Evolutionary conservation across 2,888 invertebrate genomes (phyloP).

Genomic region (Suillia variegata): DNA sequence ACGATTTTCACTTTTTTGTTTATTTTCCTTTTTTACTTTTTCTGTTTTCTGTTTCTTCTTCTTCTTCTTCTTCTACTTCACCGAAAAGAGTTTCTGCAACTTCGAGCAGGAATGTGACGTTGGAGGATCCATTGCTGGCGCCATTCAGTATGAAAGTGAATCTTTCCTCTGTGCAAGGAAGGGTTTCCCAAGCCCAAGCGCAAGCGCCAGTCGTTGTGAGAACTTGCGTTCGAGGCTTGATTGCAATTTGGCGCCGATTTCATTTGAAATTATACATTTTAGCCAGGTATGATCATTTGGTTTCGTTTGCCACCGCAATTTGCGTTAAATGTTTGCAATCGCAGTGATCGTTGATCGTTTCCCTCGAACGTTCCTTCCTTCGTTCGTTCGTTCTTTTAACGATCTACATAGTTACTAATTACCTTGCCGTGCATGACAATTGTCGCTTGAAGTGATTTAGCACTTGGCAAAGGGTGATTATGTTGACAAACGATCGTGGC

Average conservation of each 20-base stretch:
- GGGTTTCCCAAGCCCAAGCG: slow-evolving; percentile 13
- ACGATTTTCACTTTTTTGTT: slow-evolving; percentile 17
- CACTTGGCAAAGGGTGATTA: slow-evolving; percentile 27
- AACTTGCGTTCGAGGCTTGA: slow-evolving; percentile 32
- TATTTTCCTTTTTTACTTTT: slow-evolving; percentile 20
- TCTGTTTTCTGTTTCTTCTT: too few species aligned
- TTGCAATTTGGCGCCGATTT: slow-evolving; percentile 12
- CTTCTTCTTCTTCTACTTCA: too few species aligned
- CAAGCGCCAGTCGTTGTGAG: slow-evolving; percentile 23
- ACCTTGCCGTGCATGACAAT: slow-evolving; percentile 20
- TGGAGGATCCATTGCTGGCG: slow-evolving; percentile 7
- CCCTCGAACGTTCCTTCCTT: neutral
- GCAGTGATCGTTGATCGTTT: neutral
- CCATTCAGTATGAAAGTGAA: slow-evolving; percentile 14
- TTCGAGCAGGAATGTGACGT: neutral
- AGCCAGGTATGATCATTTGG: neutral
- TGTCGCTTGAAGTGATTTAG: slow-evolving; percentile 26
- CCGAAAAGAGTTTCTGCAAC: too few species aligned
- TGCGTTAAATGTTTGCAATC: neutral
- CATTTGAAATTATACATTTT: neutral
- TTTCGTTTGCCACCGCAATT: neutral
- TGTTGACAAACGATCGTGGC: slow-evolving; percentile 32
- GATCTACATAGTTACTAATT: slow-evolving; percentile 29
- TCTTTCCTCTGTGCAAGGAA: slow-evolving; percentile 1
- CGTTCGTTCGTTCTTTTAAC: slow-evolving; percentile 10